Percentiles rank a stretch among this genome's conserved stretches.
phyloP scores from a whole-genome alignment of 2,888 invertebrate genomes.

The Hemicrepidius hirtus region DNA sequence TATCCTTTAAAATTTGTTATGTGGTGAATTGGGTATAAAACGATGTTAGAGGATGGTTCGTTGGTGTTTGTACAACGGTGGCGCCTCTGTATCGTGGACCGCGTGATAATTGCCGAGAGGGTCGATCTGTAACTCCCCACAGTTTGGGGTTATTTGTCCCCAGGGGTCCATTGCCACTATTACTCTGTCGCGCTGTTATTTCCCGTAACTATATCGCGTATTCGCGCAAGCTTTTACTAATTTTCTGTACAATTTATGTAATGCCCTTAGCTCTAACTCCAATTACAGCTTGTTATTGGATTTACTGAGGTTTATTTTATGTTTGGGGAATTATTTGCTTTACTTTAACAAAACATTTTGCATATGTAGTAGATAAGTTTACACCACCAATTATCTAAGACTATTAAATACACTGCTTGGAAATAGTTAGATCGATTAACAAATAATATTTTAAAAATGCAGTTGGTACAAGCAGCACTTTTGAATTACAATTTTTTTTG shows the following conservation, averaged over 20 bases:
- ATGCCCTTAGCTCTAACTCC: conserved; percentile 49
- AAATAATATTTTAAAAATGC: too few relatives aligned
- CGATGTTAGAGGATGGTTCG: conserved; percentile 55
- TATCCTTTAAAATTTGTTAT: conserved; percentile 44
- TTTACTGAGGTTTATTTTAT: conserved; percentile 32
- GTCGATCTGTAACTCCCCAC: conserved; percentile 66
- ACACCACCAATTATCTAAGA: too few relatives aligned
- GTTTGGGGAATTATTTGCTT: conserved; percentile 33
- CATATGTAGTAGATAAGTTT: conserved; percentile 1
- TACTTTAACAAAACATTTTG: conserved; percentile 11
- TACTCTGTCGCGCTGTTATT: conserved; percentile 69
- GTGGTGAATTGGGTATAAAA: conserved; percentile 50
- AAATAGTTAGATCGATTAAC: too few relatives aligned
- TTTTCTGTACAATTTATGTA: conserved; percentile 62
- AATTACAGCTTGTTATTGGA: conserved; percentile 37
- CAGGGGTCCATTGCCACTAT: conserved; percentile 71
- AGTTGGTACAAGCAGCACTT: too few relatives aligned
- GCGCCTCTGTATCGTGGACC: conserved; percentile 61
- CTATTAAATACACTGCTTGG: too few relatives aligned
- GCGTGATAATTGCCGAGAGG: conserved; percentile 67
- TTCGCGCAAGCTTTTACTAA: conserved; percentile 59
- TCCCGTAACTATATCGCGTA: conserved; percentile 59
- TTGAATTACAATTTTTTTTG: too few relatives aligned
- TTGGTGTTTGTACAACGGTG: conserved; percentile 51
- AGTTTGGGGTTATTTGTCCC: conserved; percentile 70